A percentile compares a stretch with the other conserved stretches of the same genome.
Conservation (phyloP, 2,888 invertebrate species). For the Diadegma fenestrale region DNA sequence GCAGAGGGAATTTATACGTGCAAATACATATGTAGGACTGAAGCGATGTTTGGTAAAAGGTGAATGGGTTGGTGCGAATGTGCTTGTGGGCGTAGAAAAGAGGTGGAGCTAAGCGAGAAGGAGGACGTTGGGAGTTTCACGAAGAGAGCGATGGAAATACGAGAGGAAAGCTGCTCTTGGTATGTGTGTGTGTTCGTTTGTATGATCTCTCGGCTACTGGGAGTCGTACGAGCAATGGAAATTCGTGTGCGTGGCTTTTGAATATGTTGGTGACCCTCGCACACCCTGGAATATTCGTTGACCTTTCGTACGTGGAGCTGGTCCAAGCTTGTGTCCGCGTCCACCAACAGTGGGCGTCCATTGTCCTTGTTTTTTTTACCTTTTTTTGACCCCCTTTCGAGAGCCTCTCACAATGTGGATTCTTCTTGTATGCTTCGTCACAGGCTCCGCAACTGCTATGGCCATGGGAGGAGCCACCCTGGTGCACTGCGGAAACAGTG, state of each 20-base stretch:
- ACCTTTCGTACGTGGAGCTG: background rate
- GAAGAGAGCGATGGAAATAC: slow-evolving; percentile 41
- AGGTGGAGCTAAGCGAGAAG: slow-evolving; percentile 40
- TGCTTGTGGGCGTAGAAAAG: slow-evolving; percentile 42
- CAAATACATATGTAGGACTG: background rate
- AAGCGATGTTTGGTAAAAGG: slow-evolving; percentile 25
- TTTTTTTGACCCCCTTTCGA: background rate
- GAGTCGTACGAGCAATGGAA: background rate
- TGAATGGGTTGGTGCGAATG: slow-evolving; percentile 28
- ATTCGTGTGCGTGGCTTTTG: background rate
- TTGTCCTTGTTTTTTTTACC: slow-evolving; percentile 4
- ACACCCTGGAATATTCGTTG: background rate
- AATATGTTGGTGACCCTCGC: slow-evolving; percentile 1
- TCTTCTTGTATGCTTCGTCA: slow-evolving; percentile 77
- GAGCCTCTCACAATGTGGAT: background rate
- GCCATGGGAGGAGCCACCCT: slow-evolving; percentile 88
- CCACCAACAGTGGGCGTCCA: slow-evolving; percentile 77
- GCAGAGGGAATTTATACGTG: background rate
- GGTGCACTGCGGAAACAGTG: slow-evolving; percentile 89
- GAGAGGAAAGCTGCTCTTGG: too few relatives aligned
- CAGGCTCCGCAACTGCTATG: slow-evolving; percentile 89
- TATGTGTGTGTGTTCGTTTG: too few relatives aligned
- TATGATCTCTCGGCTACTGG: background rate
- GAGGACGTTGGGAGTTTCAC: slow-evolving; percentile 3
- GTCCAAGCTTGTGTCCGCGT: background rate